A percentile compares a stretch with the other conserved stretches of the same genome.
Evolutionary conservation across 1,140 invertebrate species (phyloP).

Genomic region (Pogonomyrmex barbatus): DNA sequence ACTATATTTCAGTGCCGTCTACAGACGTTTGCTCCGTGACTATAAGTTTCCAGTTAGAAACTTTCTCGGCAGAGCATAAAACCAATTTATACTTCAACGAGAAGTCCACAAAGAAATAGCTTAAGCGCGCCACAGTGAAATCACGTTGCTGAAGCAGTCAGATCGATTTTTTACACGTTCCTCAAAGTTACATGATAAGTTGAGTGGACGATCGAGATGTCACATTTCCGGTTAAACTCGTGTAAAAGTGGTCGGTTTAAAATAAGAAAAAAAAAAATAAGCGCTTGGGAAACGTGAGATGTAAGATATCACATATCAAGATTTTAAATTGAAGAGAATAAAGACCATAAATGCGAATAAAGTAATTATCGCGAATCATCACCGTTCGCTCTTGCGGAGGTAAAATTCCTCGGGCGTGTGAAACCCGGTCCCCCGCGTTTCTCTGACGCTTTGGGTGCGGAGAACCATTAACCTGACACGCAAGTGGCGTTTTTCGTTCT

Average conservation of each 20-base stretch:
- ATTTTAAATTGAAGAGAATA: background rate
- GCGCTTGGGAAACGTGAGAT: background rate
- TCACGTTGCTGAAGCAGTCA: conserved; percentile 24
- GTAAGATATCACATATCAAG: background rate
- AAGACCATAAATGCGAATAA: conserved; percentile 25
- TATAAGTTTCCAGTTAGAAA: conserved; percentile 63
- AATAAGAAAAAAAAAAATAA: too few relatives aligned
- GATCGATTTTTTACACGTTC: conserved; percentile 28
- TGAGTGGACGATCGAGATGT: too few relatives aligned
- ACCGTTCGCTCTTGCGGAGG: background rate
- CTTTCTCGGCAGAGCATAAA: conserved; percentile 52
- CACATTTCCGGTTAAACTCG: background rate
- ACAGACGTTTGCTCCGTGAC: conserved; percentile 59
- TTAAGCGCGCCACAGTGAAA: conserved; percentile 29
- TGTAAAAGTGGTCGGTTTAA: background rate
- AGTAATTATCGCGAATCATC: conserved; percentile 37
- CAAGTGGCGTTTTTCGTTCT: conserved; percentile 61
- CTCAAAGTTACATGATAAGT: background rate
- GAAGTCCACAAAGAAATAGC: conserved; percentile 50
- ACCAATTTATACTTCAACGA: conserved; percentile 61
- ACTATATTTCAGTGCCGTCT: conserved; percentile 62
- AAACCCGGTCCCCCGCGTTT: background rate
- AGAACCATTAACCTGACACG: conserved; percentile 39
- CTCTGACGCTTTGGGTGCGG: background rate
- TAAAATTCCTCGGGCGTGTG: background rate